Conservation (phyloP, 2,797 vertebrate species). For the Halcyon badia region DNA sequence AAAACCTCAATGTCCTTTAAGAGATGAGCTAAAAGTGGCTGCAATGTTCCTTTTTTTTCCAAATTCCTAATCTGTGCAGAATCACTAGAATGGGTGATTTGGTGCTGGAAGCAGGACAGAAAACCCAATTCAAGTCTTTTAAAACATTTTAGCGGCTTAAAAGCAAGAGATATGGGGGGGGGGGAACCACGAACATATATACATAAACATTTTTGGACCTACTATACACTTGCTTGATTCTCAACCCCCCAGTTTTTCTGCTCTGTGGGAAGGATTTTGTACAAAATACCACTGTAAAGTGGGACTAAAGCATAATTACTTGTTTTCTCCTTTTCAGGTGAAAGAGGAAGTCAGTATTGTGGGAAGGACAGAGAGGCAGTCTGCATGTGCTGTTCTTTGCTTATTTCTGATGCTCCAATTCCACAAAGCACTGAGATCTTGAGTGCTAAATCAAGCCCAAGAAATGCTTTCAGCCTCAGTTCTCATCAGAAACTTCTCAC, state of each 20-base stretch:
- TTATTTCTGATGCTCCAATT: background rate
- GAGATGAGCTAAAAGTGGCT: background rate
- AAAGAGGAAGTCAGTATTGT: background rate
- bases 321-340: background rate
- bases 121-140: background rate
- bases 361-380: background rate
- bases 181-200: background rate
- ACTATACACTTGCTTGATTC: background rate
- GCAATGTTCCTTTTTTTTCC: background rate
- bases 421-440: background rate
- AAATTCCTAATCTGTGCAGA: background rate
- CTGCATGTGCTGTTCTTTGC: background rate
- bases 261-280: background rate
- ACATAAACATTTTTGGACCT: background rate
- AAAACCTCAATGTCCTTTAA: background rate
- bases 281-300: background rate
- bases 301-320: background rate
- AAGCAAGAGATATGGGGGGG: background rate
- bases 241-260: background rate
- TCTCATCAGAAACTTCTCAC: background rate
- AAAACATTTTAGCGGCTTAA: background rate
- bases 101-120: background rate
- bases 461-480: constrained; percentile 8
- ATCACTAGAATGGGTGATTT: background rate
- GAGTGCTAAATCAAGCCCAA: background rate